Percentiles rank a stretch among this genome's conserved stretches.
Conservation (phyloP, 2,113 vertebrate genomes). For the Nerophis lumbriciformis region DNA sequence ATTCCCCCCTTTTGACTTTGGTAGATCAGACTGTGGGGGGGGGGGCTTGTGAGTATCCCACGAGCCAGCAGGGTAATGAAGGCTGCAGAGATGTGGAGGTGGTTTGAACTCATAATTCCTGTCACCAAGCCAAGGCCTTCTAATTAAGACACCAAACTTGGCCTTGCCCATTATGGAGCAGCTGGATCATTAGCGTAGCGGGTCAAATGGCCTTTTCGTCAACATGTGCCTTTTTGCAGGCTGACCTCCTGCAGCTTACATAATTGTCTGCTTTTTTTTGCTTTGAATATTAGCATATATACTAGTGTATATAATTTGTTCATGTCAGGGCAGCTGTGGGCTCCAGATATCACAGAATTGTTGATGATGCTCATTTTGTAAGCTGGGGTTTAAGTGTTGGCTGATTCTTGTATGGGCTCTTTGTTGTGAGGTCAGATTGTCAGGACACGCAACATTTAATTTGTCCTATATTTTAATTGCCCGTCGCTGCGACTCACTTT, state of each 20-base stretch:
- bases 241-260: constrained; percentile 28
- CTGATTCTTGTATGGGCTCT: no score
- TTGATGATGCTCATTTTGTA: neutral
- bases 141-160: constrained; percentile 56
- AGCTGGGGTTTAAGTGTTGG: no score
- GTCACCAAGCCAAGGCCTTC: constrained; percentile 46
- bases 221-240: constrained; percentile 26
- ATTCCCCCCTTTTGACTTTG: neutral
- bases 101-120: constrained; percentile 47
- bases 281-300: neutral
- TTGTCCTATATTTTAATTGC: no score
- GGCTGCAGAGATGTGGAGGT: constrained; percentile 30
- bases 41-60: constrained; percentile 30
- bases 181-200: constrained; percentile 62
- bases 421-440: no score
- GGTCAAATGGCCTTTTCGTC: constrained; percentile 61
- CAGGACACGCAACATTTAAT: no score
- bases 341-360: neutral
- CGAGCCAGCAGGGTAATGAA: constrained; percentile 44
- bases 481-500: constrained; percentile 36
- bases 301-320: neutral
- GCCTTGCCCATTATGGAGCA: constrained; percentile 57
- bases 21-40: constrained; percentile 7
- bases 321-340: neutral
- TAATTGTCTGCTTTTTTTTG: constrained; percentile 12